Base-by-base conservation (phyloP, 2,888 invertebrate genomes). In the Dorcus parallelipipedus region DNA sequence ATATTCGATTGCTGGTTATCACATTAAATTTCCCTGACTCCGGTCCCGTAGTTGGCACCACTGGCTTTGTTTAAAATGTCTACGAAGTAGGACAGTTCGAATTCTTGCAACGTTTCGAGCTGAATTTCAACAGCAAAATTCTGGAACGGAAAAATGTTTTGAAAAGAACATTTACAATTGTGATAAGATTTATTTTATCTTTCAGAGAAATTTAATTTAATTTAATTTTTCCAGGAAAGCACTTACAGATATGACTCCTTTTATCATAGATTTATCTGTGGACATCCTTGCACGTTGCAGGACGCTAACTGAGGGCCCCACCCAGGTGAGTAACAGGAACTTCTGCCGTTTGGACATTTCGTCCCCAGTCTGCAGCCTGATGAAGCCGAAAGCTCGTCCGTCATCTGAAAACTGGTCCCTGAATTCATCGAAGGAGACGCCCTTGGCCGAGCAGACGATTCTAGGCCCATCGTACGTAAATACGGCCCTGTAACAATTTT, bases 331-430 rank as follows among this genome's bases (percentile, higher is more conserved):
- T 67, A 91, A 86, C 66, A 88, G 81, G 78, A 91, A 91, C 79
- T 91, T 91, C 78, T 86, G 86, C 72, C 91, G 82, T 78, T 89
- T 89, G 61, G 90, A 91, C 87, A 91, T 84, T 78, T 91, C 91
- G 71, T 91, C 91, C 51, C 91, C 91, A 79, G 89, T 88, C 78
- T 88, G 86, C 76, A 87, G 79, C 81, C 84, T 81, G 73, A 91
- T 84, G 79, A 88, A 91, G 59, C 87, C 90, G 69, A 89, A 91
- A 1, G 86, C 88, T 51, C 91, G 82, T 63, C 89, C 89, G 67
- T 88, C 86, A 64, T 90, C 89, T 0, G 82, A 79, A 73, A 89
- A 88, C 68, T 87, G 84, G 39, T 83, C 82, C 62, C 85, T 83
- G 78, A 89, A 89, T 71, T 88, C 85, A 6, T 86, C 83, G 76